Conservation (phyloP, 1,140 invertebrate species). For the Andricus grossulariae region DNA sequence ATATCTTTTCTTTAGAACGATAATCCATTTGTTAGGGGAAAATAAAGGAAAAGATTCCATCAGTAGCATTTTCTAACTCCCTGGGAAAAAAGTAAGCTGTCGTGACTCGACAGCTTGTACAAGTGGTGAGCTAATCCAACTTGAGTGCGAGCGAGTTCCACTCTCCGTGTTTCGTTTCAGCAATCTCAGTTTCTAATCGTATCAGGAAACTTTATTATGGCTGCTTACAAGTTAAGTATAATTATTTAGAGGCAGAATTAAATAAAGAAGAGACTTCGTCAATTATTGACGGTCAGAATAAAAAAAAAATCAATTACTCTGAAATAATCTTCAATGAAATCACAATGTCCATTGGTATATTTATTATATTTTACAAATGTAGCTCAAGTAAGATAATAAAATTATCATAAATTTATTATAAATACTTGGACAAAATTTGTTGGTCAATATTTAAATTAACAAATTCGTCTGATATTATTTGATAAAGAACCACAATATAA, state of each 20-base stretch:
- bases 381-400: no score
- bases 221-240: slow-evolving; percentile 15
- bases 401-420: no score
- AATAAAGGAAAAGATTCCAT: slow-evolving; percentile 9
- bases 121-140: slow-evolving; percentile 26
- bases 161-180: slow-evolving; percentile 19
- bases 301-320: no score
- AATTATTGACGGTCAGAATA: neutral
- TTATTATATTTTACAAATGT: no score
- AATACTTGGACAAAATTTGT: no score
- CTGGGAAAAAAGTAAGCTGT: slow-evolving; percentile 22
- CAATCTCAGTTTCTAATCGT: slow-evolving; percentile 24
- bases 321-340: no score
- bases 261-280: neutral
- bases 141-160: slow-evolving; percentile 27
- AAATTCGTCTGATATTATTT: no score
- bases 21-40: slow-evolving; percentile 6
- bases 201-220: slow-evolving; percentile 18
- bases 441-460: no score
- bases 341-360: no score
- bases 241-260: neutral
- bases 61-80: slow-evolving; percentile 17
- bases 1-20: slow-evolving; percentile 4
- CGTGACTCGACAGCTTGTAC: slow-evolving; percentile 29
- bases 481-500: no score